Evolutionary conservation across 2,797 vertebrate species (phyloP).

Genomic region (Melanitta fusca): DNA sequence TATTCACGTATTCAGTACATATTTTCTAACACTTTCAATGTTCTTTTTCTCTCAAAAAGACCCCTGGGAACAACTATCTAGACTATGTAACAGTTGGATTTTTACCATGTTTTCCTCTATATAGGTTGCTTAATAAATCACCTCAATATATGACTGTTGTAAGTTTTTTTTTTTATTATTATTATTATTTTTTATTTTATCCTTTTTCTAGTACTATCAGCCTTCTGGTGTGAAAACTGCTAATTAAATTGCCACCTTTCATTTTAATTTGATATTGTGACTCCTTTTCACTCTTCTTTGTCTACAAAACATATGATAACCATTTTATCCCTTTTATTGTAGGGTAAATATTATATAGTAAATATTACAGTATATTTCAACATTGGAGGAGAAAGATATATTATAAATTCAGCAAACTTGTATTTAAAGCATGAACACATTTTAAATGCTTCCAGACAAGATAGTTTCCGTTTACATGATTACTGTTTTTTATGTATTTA

Average conservation of each 20-base stretch:
- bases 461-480: background rate
- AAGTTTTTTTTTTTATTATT: background rate
- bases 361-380: background rate
- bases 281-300: background rate
- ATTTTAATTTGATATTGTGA: background rate
- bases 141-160: background rate
- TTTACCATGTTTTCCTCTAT: background rate
- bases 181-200: background rate
- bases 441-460: background rate
- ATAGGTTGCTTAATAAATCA: background rate
- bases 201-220: background rate
- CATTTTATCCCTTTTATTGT: background rate
- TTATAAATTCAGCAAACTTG: background rate
- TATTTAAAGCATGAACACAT: background rate
- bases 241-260: background rate
- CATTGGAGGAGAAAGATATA: background rate
- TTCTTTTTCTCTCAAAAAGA: background rate
- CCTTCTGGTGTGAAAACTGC: background rate
- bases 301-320: background rate
- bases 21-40: background rate
- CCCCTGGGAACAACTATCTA: background rate
- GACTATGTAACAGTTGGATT: background rate
- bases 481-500: background rate
- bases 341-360: no score
- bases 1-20: background rate